phyloP scores from a whole-genome alignment of 2,113 vertebrate species.

The Bambusicola thoracicus region DNA sequence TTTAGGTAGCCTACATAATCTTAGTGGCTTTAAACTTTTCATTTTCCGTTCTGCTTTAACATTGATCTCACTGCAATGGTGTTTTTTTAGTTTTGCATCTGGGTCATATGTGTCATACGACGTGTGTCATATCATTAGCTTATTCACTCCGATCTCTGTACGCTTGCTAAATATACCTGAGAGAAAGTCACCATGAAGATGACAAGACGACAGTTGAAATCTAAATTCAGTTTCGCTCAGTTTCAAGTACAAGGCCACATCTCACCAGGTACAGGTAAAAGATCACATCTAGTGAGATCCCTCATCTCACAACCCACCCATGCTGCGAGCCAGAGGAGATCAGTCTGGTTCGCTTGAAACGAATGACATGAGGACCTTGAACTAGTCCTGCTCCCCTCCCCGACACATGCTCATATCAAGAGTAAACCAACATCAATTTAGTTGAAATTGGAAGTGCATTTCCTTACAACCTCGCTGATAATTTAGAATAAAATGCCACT shows the following conservation, averaged over 20 bases:
- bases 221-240: neutral
- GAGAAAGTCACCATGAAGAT: neutral
- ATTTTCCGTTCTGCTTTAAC: neutral
- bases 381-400: neutral
- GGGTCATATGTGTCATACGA: neutral
- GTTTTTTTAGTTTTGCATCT: neutral
- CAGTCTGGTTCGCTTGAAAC: neutral
- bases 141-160: neutral
- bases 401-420: neutral
- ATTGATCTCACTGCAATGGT: neutral
- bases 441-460: neutral
- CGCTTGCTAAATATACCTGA: neutral
- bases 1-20: constrained; percentile 14
- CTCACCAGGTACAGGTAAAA: neutral
- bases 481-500: neutral
- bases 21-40: constrained; percentile 1
- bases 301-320: neutral
- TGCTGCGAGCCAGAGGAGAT: neutral
- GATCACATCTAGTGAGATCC: neutral
- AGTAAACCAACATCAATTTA: neutral
- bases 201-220: neutral
- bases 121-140: constrained; percentile 19
- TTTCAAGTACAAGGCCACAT: neutral
- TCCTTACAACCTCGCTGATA: neutral
- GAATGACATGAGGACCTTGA: neutral